phyloP scores from a whole-genome alignment of 2,113 vertebrate genomes.

The Trogon surrucura region DNA sequence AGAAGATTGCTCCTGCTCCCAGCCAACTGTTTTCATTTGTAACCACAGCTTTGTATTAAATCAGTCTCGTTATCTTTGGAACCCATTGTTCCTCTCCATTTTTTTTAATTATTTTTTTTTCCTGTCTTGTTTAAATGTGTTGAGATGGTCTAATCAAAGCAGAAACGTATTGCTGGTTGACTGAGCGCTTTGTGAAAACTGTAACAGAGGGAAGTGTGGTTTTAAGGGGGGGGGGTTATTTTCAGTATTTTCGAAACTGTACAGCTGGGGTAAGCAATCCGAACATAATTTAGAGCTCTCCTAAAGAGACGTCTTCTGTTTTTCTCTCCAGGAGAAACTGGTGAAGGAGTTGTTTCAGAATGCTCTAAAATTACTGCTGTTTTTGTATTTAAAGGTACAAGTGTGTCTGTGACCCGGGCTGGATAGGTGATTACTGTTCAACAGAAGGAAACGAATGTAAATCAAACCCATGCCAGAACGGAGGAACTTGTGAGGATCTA shows the following conservation, averaged over 20 bases:
- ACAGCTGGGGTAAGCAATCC: neutral
- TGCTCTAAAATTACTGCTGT: neutral
- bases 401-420: conserved; percentile 88
- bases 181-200: conserved; percentile 8
- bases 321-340: neutral
- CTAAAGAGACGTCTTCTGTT: neutral
- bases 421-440: conserved; percentile 86
- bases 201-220: neutral
- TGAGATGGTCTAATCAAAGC: conserved; percentile 40
- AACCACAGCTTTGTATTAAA: conserved; percentile 2
- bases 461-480: conserved; percentile 86
- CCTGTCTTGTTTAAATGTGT: conserved; percentile 18
- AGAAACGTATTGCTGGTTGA: neutral
- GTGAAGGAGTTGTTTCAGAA: neutral
- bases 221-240: conserved; percentile 4
- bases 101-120: neutral
- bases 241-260: neutral
- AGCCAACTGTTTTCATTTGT: conserved; percentile 36
- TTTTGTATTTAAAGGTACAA: conserved; percentile 79
- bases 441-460: conserved; percentile 89
- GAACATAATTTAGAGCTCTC: neutral
- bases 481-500: conserved; percentile 83
- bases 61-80: conserved; percentile 48
- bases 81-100: neutral
- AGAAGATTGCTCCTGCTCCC: neutral